Evolutionary conservation across 2,888 invertebrate genomes (phyloP), one percentile per base, ranked within the genome.

Genomic region (Julus scandinavius): DNA sequence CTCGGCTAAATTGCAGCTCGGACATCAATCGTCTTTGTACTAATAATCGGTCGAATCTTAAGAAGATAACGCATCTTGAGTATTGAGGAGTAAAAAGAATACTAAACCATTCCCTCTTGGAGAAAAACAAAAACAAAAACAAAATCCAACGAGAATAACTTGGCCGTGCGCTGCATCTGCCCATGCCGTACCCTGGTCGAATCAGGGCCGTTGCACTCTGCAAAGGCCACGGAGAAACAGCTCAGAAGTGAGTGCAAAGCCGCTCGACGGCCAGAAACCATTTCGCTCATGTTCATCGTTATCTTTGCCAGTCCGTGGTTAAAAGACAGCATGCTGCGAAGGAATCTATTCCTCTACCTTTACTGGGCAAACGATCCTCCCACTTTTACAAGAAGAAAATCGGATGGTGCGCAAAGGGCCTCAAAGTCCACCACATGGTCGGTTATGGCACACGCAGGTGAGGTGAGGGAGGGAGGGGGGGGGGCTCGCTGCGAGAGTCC

Each of bases 81-180:
- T 72, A 72, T 72, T 72, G 72, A 72, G 20, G 72, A 72, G 20
- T 72, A 72, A 72, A 72, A 72, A 72, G 72, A 72, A 72, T 72
- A 72, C 72, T 72, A 72, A 72, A 72, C 72, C 72, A 72, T 72
- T 72, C 72, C 72, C 72, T 72, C 72, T 72, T 72, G 72, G 72
- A 72, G 20, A 5, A 20, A 29, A 72, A 72, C 17, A n/a, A 72
- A 20, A n/a, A 15, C 15, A 58, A 58, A 17, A 72, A 20, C 20
- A 29, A 72, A 72, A 29, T 29, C 29, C 29, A 72, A 20, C 72
- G 20, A 9, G 29, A 72, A 72, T 72, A n/a, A 29, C 72, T 29
- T 72, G 20, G 72, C 72, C 72, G 72, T 5, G 54, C 17, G 63
- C 63, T n/a, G 63, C 6, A n/a, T 29, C 72, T 9, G 29, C 9